Conservation (phyloP, 1,140 invertebrate genomes). For the Steinernema feltiae region DNA sequence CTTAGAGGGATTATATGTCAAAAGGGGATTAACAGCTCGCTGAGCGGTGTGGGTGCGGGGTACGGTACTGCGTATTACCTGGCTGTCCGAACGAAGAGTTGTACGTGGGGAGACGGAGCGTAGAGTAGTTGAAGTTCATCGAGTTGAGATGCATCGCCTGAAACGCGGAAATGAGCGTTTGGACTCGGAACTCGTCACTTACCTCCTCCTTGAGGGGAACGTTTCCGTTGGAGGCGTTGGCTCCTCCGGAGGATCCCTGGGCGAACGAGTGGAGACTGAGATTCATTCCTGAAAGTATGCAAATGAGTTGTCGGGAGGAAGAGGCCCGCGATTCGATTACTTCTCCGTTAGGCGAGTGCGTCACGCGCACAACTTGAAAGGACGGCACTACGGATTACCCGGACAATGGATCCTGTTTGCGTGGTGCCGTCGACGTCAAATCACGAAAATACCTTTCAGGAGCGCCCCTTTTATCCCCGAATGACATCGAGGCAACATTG, state of each 20-base stretch:
- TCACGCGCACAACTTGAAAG: background rate
- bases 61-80: slow-evolving; percentile 12
- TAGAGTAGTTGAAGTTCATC: slow-evolving; percentile 11
- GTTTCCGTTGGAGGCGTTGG: background rate
- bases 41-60: background rate
- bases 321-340: background rate
- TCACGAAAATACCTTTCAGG: background rate
- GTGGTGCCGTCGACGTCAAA: background rate
- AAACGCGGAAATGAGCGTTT: background rate
- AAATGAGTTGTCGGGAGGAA: no score
- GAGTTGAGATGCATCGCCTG: background rate
- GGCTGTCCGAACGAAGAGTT: slow-evolving; percentile 5
- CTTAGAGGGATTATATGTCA: slow-evolving; percentile 3
- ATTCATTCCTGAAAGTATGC: slow-evolving; percentile 3
- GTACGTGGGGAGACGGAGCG: background rate
- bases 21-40: background rate
- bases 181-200: background rate
- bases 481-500: no score
- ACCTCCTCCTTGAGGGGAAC: background rate
- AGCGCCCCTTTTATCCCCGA: background rate
- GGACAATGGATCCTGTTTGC: no score
- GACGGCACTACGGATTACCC: background rate
- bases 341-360: background rate
- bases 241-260: background rate
- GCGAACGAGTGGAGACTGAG: slow-evolving; percentile 8